Percentiles rank a stretch among this genome's conserved stretches.
These are phyloP conservation scores for Peromyscus attwateri DNA, from an alignment of 2,797 vertebrate species.

Conservation along the genomic window DNA sequence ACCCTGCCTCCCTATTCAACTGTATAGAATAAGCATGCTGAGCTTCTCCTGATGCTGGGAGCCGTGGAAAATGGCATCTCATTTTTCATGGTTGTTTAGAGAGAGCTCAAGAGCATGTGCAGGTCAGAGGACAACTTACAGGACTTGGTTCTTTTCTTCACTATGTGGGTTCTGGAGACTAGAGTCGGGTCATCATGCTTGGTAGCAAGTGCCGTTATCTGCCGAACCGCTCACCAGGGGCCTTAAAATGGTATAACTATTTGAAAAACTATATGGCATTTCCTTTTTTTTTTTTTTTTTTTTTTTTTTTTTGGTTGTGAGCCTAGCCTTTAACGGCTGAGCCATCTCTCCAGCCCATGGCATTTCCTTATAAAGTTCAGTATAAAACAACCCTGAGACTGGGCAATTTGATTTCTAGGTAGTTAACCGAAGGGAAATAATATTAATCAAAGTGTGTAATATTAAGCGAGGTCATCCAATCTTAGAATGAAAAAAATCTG, in stretches of 20 bases:
- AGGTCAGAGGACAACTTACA: not conserved
- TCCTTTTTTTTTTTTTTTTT: not conserved
- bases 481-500: not conserved
- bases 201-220: not conserved
- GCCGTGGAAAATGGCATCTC: not conserved
- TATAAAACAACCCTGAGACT: not conserved
- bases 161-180: not conserved
- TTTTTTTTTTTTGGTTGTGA: no score
- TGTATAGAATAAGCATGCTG: not conserved
- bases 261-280: constrained; percentile 5
- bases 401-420: not conserved
- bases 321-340: no score
- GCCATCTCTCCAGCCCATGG: not conserved
- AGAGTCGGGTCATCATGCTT: not conserved
- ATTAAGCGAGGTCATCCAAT: not conserved
- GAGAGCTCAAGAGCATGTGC: not conserved
- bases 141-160: not conserved
- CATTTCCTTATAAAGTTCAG: constrained; percentile 41
- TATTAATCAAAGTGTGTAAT: not conserved
- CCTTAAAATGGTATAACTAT: not conserved
- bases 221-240: not conserved
- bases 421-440: constrained; percentile 27
- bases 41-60: not conserved
- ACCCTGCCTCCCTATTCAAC: no score
- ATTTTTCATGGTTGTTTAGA: not conserved